Percentiles rank a stretch among this genome's conserved stretches.
phyloP scores from a whole-genome alignment of 2,113 vertebrate genomes.

The Dissostichus mawsoni region DNA sequence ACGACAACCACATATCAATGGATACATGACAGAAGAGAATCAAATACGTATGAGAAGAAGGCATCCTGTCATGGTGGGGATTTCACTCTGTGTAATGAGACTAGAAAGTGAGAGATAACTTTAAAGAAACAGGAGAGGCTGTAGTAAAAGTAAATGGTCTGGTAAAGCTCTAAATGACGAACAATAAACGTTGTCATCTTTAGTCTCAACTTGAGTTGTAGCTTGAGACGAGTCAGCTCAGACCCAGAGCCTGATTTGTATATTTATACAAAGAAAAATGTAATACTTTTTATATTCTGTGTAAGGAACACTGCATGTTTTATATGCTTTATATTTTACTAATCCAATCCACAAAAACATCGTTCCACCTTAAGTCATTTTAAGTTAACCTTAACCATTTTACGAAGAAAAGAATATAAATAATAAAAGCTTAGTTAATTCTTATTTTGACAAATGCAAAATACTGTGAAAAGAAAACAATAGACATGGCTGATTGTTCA shows the following conservation, averaged over 20 bases:
- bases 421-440: not conserved
- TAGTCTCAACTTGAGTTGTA: not conserved
- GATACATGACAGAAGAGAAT: constrained; percentile 10
- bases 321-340: not conserved
- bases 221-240: not conserved
- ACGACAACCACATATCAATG: constrained; percentile 53
- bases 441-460: not conserved
- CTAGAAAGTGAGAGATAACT: not conserved
- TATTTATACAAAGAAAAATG: not conserved
- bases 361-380: not conserved
- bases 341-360: not conserved
- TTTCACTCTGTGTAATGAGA: constrained; percentile 3
- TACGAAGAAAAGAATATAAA: not conserved
- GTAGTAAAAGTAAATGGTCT: constrained; percentile 62
- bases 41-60: constrained; percentile 6
- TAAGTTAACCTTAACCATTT: not conserved
- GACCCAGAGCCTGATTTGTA: not conserved
- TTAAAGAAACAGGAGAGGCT: not conserved
- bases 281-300: not conserved
- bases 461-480: too few relatives aligned
- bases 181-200: constrained; percentile 32
- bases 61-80: constrained; percentile 1
- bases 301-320: not conserved
- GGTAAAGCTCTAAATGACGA: constrained; percentile 47
- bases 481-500: not conserved